Percentiles rank a stretch among this genome's conserved stretches.
Evolutionary conservation across 2,888 invertebrate species (phyloP).

Genomic region (Netelia virgata): DNA sequence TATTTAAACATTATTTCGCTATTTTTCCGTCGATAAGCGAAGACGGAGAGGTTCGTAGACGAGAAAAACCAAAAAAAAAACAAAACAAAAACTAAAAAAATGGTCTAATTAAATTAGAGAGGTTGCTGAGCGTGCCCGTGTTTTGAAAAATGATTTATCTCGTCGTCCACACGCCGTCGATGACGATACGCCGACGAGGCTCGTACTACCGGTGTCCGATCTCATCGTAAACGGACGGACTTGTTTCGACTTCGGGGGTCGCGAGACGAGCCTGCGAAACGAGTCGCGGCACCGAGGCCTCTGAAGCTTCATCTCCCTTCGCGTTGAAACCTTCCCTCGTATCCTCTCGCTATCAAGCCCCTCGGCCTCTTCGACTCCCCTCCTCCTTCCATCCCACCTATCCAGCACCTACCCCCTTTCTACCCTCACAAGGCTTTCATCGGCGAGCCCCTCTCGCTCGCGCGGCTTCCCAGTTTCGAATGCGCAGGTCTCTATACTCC

Average conservation of each 20-base stretch:
- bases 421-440: slow-evolving; percentile 6
- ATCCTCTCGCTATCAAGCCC: slow-evolving; percentile 9
- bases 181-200: slow-evolving; percentile 21
- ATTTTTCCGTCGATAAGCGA: neutral
- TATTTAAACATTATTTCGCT: neutral
- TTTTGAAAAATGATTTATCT: slow-evolving; percentile 8
- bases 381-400: neutral
- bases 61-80: slow-evolving; percentile 18
- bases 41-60: neutral
- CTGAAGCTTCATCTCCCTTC: slow-evolving; percentile 47
- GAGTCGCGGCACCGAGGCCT: slow-evolving; percentile 67
- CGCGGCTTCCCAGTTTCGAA: neutral
- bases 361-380: neutral
- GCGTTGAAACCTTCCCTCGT: slow-evolving; percentile 32
- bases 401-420: neutral
- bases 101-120: slow-evolving; percentile 22
- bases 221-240: slow-evolving; percentile 70
- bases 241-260: slow-evolving; percentile 72
- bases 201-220: slow-evolving; percentile 62
- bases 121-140: slow-evolving; percentile 4
- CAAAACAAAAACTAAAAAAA: neutral
- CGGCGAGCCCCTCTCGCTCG: slow-evolving; percentile 1
- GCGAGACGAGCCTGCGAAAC: slow-evolving; percentile 77
- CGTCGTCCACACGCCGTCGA: neutral
- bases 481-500: neutral